Base-by-base conservation (phyloP, 2,797 vertebrate genomes). In the Tragelaphus eurycerus region DNA sequence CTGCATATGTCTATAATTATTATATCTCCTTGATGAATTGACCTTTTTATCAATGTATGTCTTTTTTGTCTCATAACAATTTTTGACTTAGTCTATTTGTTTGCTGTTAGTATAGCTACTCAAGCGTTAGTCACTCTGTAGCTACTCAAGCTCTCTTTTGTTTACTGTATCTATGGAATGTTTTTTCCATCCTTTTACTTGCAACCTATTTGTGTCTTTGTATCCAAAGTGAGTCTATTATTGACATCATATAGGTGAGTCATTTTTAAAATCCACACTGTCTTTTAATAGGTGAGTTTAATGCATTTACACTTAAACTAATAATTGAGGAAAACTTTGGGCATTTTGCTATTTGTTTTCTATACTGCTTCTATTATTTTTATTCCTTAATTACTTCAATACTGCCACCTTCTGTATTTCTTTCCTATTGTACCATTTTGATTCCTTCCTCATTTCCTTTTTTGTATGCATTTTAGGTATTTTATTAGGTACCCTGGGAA, bases 251-350 rank as follows among this genome's bases (percentile, higher is more conserved):
- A 84, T 55, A 94, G 25, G 57, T 54, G 29, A 89, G 64, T 94
- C 13, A 55, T 90, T 76, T 85, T 87, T 43, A 16, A 74, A 92
- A 52, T 52, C 48, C 31, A 57, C 50, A 94, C 9, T 90, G 48
- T 64, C 29, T 95, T 90, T 94, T n/a, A 60, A 96, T 82, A 38
- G 8, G 13, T 60, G 25, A 81, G 11, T 96, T 88, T 90, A 90
- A n/a, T 17, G 14, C 50, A 88, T 88, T 82, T 90, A 79, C 25
- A 86, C 86, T 94, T 97, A 76, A 93, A 91, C 15, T 96, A 14
- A 29, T 85, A 85, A 67, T 86, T 86, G 29, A 60, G 82, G 57
- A 54, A 85, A 87, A 81, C 17, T 91, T 87, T 31, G 96, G 48
- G 25, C 54, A 48, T 82, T 95, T 83, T 91, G 5, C 17, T 54